Evolutionary conservation across 2,113 vertebrate genomes (phyloP).

Genomic region (Eulacestoma nigropectus): DNA sequence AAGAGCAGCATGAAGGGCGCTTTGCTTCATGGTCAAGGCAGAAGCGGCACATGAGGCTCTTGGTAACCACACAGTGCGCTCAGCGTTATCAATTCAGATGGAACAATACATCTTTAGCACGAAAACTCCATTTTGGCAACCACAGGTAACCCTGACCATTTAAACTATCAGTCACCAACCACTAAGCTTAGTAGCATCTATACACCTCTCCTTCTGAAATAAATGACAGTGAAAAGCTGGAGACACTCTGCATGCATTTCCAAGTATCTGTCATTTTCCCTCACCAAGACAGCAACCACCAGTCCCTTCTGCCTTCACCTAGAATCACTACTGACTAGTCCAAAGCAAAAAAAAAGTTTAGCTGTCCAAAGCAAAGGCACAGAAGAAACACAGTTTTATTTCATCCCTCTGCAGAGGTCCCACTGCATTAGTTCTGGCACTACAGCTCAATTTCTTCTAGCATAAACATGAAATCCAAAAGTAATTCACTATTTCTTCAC

Average conservation of each 20-base stretch:
- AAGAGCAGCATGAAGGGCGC: not conserved
- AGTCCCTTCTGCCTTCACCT: not conserved
- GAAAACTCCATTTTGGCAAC: not conserved
- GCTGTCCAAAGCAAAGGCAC: not conserved
- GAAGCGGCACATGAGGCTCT: not conserved
- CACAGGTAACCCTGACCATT: not conserved
- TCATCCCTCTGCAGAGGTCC: not conserved
- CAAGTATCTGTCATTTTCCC: not conserved
- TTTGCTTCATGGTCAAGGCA: not conserved
- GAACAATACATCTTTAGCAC: not conserved
- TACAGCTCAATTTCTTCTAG: not conserved
- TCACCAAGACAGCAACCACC: rapidly evolving
- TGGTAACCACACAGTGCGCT: not conserved
- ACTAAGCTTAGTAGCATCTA: not conserved
- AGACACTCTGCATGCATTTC: not conserved
- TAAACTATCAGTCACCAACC: not conserved
- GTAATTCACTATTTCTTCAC: not conserved
- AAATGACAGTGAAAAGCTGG: not conserved
- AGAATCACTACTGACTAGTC: not conserved
- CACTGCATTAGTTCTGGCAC: not conserved
- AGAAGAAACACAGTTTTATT: not conserved
- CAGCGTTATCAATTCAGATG: not conserved
- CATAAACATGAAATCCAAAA: not conserved
- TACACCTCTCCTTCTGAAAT: not conserved
- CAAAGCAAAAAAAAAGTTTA: not conserved